These are phyloP conservation scores for Nomada ferruginata DNA, from an alignment of 2,888 invertebrate genomes.

Conservation along the genomic window DNA sequence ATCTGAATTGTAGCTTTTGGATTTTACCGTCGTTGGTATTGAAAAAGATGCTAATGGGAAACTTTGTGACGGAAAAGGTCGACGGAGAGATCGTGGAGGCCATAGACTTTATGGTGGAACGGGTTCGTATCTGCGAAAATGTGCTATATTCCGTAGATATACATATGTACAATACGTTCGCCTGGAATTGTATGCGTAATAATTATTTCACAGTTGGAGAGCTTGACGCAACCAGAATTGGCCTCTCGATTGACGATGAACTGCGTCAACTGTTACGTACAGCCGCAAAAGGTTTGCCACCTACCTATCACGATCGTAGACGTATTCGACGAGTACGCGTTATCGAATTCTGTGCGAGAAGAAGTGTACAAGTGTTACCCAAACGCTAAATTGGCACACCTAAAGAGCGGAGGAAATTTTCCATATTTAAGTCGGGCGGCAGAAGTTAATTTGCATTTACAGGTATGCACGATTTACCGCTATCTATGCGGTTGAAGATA, in stretches of 20 bases:
- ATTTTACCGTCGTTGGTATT: conserved; percentile 92
- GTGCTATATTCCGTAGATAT: too few relatives aligned
- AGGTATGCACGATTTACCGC: conserved; percentile 85
- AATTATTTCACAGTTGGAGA: conserved; percentile 88
- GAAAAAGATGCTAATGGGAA: conserved; percentile 95
- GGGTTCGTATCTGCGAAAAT: conserved; percentile 85
- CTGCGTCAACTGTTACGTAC: conserved; percentile 92
- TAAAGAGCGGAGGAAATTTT: conserved; percentile 96
- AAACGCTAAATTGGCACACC: conserved; percentile 92
- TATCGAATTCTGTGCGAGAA: conserved; percentile 91
- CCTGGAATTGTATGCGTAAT: too few relatives aligned
- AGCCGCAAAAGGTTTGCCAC: conserved; percentile 89
- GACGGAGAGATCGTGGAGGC: conserved; percentile 93
- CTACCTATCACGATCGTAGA: conserved; percentile 93
- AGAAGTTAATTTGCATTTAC: conserved; percentile 95
- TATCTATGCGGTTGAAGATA: neutral
- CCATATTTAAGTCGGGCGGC: conserved; percentile 94
- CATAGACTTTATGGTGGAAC: conserved; percentile 96
- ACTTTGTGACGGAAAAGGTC: conserved; percentile 90
- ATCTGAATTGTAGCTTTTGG: conserved; percentile 88
- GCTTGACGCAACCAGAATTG: conserved; percentile 91
- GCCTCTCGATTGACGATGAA: conserved; percentile 95
- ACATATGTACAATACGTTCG: too few relatives aligned
- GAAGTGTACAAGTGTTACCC: conserved; percentile 95
- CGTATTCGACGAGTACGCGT: conserved; percentile 94